phyloP scores from a whole-genome alignment of 2,888 invertebrate species.

The Nymphalis polychloros region DNA sequence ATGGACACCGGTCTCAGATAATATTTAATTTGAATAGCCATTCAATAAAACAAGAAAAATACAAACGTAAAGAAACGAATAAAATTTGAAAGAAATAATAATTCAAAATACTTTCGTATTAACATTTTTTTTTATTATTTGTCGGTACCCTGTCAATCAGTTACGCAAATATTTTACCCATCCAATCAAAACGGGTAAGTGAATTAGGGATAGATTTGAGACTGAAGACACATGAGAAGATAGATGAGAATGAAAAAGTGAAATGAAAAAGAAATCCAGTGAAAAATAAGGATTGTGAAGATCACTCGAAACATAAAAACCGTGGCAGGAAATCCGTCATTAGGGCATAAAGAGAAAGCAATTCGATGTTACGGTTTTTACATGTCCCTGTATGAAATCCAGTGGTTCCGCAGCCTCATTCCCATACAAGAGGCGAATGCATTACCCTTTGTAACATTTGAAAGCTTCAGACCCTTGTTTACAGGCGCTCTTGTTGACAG shows the following conservation, averaged over 20 bases:
- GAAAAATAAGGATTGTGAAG: constrained; percentile 17
- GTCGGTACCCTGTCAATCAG: too few species aligned
- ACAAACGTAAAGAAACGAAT: too few species aligned
- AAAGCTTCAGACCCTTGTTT: constrained; percentile 34
- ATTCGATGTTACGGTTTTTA: constrained; percentile 35
- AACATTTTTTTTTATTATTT: too few species aligned
- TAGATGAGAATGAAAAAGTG: constrained; percentile 9
- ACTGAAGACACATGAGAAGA: constrained; percentile 6
- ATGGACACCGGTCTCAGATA: too few species aligned
- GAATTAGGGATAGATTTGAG: not conserved
- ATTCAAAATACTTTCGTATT: too few species aligned
- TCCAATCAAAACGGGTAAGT: not conserved
- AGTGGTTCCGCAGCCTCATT: constrained; percentile 27
- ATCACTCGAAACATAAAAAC: constrained; percentile 31
- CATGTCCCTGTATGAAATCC: constrained; percentile 30
- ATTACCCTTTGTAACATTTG: constrained; percentile 46
- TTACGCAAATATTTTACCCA: too few species aligned
- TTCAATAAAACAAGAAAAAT: too few species aligned
- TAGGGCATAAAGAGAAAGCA: constrained; percentile 32
- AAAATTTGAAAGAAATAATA: too few species aligned
- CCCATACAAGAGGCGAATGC: constrained; percentile 40
- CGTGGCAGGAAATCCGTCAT: constrained; percentile 34
- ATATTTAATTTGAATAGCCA: too few species aligned
- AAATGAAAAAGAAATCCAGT: constrained; percentile 15
- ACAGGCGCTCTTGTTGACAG: constrained; percentile 20